A percentile compares a stretch with the other conserved stretches of the same genome.
These are phyloP conservation scores for Psix sp. DNA, from an alignment of 1,140 invertebrate species.

Conservation along the genomic window DNA sequence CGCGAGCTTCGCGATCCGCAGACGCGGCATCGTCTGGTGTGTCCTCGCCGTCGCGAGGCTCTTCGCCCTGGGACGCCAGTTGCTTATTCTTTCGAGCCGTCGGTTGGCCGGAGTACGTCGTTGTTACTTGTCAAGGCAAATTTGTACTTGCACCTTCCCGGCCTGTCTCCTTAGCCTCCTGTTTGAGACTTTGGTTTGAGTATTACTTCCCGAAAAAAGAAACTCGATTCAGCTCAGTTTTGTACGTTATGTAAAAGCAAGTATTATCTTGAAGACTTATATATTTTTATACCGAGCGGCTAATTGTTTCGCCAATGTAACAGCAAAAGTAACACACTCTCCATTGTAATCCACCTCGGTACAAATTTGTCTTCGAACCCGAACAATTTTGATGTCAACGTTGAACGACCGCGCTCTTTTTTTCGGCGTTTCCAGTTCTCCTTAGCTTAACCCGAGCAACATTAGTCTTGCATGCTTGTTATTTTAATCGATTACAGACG, in stretches of 20 bases:
- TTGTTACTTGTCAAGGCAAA: constrained; percentile 36
- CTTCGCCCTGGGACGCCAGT: constrained; percentile 13
- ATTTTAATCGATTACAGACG: constrained; percentile 8
- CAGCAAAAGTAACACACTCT: not conserved
- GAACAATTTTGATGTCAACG: constrained; percentile 13
- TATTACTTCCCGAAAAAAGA: no score
- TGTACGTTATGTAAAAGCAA: no score
- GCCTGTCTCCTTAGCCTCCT: not conserved
- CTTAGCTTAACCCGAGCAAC: not conserved
- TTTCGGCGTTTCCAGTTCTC: constrained; percentile 1
- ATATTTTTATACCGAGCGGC: no score
- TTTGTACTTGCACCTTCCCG: constrained; percentile 13
- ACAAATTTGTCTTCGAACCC: constrained; percentile 20
- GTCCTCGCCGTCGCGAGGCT: constrained; percentile 14
- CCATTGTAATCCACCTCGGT: not conserved
- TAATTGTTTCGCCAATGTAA: no score
- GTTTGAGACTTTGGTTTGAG: no score
- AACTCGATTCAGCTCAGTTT: no score
- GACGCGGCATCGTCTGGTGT: constrained; percentile 25
- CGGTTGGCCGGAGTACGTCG: constrained; percentile 18
- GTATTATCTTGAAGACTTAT: no score
- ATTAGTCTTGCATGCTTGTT: constrained; percentile 11
- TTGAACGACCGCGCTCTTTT: constrained; percentile 8
- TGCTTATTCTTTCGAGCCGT: constrained; percentile 6
- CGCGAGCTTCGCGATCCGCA: constrained; percentile 27